Percentiles rank a stretch among this genome's conserved stretches.
Evolutionary conservation across 2,797 vertebrate genomes (phyloP).

Genomic region (Arctocebus calabarensis): DNA sequence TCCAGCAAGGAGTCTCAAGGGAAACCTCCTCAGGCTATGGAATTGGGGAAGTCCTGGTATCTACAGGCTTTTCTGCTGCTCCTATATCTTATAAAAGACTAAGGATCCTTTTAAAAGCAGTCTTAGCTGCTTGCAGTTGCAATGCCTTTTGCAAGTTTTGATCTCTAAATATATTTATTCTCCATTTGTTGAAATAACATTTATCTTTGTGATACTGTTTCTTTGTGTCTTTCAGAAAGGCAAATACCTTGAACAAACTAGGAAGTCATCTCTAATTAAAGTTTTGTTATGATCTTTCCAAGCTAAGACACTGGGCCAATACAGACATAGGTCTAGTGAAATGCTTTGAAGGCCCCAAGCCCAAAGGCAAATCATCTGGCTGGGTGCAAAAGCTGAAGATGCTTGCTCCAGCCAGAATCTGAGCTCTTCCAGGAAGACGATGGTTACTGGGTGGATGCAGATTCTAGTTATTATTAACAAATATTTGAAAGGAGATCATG

Average conservation of each 20-base stretch:
- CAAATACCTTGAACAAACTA: too few species aligned
- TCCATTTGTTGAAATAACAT: conserved; percentile 92
- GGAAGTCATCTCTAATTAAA: too few species aligned
- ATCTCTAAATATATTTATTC: conserved; percentile 85
- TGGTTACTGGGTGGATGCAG: neutral
- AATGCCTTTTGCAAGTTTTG: conserved; percentile 88
- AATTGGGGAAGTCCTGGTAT: conserved; percentile 75
- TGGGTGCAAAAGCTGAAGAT: neutral
- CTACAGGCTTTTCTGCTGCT: conserved; percentile 88
- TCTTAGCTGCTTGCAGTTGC: conserved; percentile 85
- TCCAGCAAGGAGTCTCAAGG: conserved; percentile 93
- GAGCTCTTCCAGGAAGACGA: neutral
- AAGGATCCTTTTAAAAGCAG: conserved; percentile 90
- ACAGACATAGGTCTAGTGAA: neutral
- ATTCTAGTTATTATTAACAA: neutral
- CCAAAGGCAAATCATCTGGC: neutral
- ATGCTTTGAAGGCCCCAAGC: neutral
- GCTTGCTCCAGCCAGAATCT: neutral
- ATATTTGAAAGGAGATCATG: neutral
- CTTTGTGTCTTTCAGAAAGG: too few species aligned
- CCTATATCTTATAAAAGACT: conserved; percentile 91
- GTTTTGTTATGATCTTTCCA: too few species aligned
- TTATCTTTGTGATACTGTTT: conserved; percentile 88
- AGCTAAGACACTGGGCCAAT: neutral
- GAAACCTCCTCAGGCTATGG: conserved; percentile 86